Evolutionary conservation across 2,888 invertebrate genomes (phyloP), one percentile per base, ranked within the genome.

Genomic region (Carcina quercana): DNA sequence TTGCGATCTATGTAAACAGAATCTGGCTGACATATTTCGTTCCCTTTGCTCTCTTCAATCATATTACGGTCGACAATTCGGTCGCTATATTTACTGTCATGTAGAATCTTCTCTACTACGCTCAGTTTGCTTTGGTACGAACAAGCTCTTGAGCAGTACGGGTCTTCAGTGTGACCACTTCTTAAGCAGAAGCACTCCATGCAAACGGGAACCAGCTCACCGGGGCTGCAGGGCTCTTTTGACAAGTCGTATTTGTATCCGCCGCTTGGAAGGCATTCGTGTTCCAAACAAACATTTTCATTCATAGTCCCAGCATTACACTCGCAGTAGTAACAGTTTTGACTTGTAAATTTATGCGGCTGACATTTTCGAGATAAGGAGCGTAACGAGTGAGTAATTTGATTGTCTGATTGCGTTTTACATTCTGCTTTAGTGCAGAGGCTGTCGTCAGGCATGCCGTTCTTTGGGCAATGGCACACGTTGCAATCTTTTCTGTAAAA

Each of bases 311-410:
- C 72, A 4, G 50, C 32, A 32, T 47, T 55, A 29, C 82, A 82
- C 34, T 71, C 66, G 30, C 82, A 82, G 39, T 69, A 80, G 8
- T 66, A 46, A 38, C 82, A 82, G 45, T 50, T 64, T 0, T 68
- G 59, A n/a, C 47, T 51, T 0, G 66, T 64, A 38, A 71, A 80
- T 13, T 45, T 63, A 24, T 70, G 51, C 2, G 71, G 62, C 2
- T 35, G 38, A 35, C 82, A 82, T 20, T 38, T 34, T 2, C 34
- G 42, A 2, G 45, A 31, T 20, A 34, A 39, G 24, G 52, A 58
- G 32, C 45, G 62, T 10, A 72, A 35, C 6, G 25, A 30, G 3
- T 37, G 36, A 13, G 64, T 42, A 3, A 54, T 39, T 15, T 38
- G 41, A 1, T 47, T 40, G 20, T 39, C 37, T 1, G 50, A 37